Percentiles rank a stretch among this genome's conserved stretches.
Evolutionary conservation across 2,113 vertebrate genomes (phyloP).

Genomic region (Sturnus vulgaris): DNA sequence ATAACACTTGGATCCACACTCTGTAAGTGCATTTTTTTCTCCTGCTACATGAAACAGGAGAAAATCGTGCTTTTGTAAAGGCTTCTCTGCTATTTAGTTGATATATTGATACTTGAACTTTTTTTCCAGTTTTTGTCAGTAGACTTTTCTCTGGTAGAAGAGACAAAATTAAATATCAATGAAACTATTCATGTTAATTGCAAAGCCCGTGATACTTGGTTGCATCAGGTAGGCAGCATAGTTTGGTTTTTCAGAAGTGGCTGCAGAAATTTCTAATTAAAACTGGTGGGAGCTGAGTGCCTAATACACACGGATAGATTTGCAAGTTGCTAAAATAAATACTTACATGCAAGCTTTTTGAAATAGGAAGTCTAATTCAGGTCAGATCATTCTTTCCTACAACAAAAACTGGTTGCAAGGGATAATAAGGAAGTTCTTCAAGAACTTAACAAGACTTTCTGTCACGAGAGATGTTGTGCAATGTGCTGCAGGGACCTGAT

Average conservation of each 20-base stretch:
- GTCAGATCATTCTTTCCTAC: not conserved
- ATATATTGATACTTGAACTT: not conserved
- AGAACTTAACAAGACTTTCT: not conserved
- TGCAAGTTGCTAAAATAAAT: not conserved
- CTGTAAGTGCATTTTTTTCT: not conserved
- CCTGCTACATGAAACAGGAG: not conserved
- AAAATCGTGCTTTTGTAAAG: not conserved
- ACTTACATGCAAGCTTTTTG: not conserved
- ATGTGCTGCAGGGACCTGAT: not conserved
- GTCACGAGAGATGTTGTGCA: not conserved
- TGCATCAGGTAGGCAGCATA: not conserved
- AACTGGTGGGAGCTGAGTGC: not conserved
- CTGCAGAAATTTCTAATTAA: not conserved
- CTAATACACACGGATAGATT: not conserved
- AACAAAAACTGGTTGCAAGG: not conserved
- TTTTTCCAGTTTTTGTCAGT: not conserved
- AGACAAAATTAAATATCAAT: not conserved
- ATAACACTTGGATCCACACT: not conserved
- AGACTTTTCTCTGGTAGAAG: not conserved
- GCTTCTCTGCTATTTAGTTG: not conserved
- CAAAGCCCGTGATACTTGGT: not conserved
- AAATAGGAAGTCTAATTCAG: not conserved
- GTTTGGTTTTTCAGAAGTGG: not conserved
- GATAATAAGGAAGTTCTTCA: not conserved
- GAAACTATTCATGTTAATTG: not conserved